Evolutionary conservation across 1,140 invertebrate genomes (phyloP).

Genomic region (Eriosoma lanigerum): DNA sequence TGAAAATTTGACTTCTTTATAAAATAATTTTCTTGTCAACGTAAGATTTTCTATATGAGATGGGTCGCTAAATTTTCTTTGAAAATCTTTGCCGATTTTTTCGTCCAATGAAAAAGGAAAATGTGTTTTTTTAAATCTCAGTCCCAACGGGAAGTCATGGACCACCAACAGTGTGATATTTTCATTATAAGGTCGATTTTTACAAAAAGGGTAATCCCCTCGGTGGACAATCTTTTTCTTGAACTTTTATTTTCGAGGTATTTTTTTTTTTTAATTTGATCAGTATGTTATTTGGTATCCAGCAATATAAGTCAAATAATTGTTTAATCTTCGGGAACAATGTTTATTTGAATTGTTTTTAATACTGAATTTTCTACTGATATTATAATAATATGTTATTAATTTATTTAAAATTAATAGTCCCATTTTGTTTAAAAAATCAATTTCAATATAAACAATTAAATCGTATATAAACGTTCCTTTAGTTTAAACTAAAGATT

Average conservation of each 20-base stretch:
- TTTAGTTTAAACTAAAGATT: no score
- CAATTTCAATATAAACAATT: no score
- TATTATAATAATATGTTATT: no score
- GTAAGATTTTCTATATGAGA: not conserved
- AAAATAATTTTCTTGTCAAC: not conserved
- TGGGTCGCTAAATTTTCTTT: not conserved
- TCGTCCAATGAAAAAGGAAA: not conserved
- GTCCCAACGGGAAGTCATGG: slow-evolving; percentile 33
- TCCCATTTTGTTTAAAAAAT: no score
- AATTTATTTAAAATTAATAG: no score
- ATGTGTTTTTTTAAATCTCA: slow-evolving; percentile 30
- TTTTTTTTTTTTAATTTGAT: not conserved
- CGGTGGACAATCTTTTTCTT: not conserved
- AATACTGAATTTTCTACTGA: no score
- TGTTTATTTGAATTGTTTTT: not conserved
- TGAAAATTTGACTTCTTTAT: not conserved
- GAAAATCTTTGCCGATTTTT: not conserved
- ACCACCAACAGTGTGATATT: slow-evolving; percentile 24
- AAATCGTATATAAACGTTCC: no score
- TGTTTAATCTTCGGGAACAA: not conserved
- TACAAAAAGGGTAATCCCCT: slow-evolving; percentile 20
- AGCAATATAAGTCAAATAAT: not conserved
- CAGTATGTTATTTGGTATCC: not conserved
- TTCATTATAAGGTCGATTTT: slow-evolving; percentile 40
- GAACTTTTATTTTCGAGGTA: slow-evolving; percentile 19